Evolutionary conservation across 2,797 vertebrate genomes (phyloP).

Genomic region (Rhodeus uyekii): DNA sequence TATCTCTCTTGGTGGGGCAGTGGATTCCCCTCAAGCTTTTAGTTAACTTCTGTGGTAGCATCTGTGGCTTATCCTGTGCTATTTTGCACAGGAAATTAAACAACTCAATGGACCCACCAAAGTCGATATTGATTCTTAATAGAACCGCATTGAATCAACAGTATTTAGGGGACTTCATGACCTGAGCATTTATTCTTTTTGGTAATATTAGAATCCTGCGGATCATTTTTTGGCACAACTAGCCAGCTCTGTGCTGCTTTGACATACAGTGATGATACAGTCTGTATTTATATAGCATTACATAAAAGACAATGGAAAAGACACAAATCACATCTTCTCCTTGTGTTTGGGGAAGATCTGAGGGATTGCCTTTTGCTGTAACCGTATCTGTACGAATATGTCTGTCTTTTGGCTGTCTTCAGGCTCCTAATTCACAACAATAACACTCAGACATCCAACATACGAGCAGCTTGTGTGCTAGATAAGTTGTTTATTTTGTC

Average conservation of each 20-base stretch:
- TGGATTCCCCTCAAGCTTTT: slow-evolving; percentile 8
- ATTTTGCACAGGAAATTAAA: slow-evolving; percentile 33
- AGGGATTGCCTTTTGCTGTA: slow-evolving; percentile 56
- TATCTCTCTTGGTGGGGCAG: neutral
- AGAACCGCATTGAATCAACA: slow-evolving; percentile 30
- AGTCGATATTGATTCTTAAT: slow-evolving; percentile 24
- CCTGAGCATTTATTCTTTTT: slow-evolving; percentile 19
- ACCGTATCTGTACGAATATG: slow-evolving; percentile 64
- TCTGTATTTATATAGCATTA: slow-evolving; percentile 45
- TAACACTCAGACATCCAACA: slow-evolving; percentile 66
- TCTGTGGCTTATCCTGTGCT: slow-evolving; percentile 25
- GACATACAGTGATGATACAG: slow-evolving; percentile 16
- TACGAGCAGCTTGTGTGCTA: slow-evolving; percentile 59
- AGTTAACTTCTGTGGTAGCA: slow-evolving; percentile 13
- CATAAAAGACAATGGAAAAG: slow-evolving; percentile 40
- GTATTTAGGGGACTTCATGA: slow-evolving; percentile 23
- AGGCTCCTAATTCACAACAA: slow-evolving; percentile 70
- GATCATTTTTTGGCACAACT: slow-evolving; percentile 9
- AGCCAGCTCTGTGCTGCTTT: neutral
- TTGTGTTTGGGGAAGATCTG: slow-evolving; percentile 57
- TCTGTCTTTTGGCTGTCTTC: slow-evolving; percentile 64
- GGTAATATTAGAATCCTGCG: slow-evolving; percentile 17
- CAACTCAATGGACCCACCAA: neutral
- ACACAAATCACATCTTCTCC: slow-evolving; percentile 34
- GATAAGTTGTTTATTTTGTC: slow-evolving; percentile 79